These are phyloP conservation scores for Saxidomus purpurata DNA, from an alignment of 1,140 invertebrate genomes.

Conservation along the genomic window DNA sequence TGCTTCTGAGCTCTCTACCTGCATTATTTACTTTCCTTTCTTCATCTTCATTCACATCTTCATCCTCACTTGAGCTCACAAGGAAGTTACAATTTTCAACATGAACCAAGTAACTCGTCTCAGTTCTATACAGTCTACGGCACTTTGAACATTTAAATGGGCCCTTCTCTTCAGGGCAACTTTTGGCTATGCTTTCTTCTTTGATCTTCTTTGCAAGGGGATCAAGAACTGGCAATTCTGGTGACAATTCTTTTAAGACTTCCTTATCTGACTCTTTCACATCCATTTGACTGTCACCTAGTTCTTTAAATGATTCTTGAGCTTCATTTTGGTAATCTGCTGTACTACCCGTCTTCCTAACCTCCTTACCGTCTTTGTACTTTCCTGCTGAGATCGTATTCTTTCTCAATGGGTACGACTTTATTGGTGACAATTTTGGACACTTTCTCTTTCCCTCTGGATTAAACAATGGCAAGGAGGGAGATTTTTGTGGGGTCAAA, in stretches of 20 bases:
- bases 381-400: constrained; percentile 25
- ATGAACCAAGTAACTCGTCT: constrained; percentile 94
- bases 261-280: background rate
- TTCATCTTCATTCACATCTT: constrained; percentile 72
- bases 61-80: constrained; percentile 86
- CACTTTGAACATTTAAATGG: constrained; percentile 95
- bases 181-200: constrained; percentile 83
- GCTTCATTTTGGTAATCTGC: no score
- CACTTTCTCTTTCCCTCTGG: background rate
- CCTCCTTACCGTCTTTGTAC: background rate
- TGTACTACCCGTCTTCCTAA: no score
- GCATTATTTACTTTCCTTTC: constrained; percentile 45
- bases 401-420: constrained; percentile 71
- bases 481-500: constrained; percentile 27
- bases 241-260: background rate
- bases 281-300: background rate
- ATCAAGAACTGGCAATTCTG: constrained; percentile 76
- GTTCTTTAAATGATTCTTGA: background rate
- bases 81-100: constrained; percentile 90
- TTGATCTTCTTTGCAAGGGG: constrained; percentile 83
- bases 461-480: background rate
- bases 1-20: constrained; percentile 41
- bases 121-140: constrained; percentile 95
- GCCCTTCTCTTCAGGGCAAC: constrained; percentile 85
- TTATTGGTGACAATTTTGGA: constrained; percentile 49